A percentile compares a stretch with the other conserved stretches of the same genome.
Conservation (phyloP, 2,797 vertebrate genomes). For the Gymnoscopelus braueri region DNA sequence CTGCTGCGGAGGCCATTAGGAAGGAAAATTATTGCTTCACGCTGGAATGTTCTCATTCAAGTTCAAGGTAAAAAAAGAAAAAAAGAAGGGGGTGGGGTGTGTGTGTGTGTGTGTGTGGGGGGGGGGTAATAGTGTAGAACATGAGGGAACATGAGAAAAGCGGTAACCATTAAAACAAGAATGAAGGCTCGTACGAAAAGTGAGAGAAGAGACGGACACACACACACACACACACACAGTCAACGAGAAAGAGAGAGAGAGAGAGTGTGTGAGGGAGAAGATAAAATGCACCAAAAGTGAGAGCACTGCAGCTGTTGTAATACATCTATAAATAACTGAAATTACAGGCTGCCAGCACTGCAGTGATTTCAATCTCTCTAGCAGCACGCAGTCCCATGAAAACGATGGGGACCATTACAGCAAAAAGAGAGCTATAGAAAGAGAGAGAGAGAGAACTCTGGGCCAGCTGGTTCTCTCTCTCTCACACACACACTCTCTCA, state of each 20-base stretch:
- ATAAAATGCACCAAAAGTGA: conserved; percentile 78
- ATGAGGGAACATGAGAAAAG: conserved; percentile 55
- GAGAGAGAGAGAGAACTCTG: conserved; percentile 59
- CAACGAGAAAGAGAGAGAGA: conserved; percentile 10
- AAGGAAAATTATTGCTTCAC: conserved; percentile 71
- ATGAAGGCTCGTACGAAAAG: conserved; percentile 37
- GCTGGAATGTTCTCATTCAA: conserved; percentile 80
- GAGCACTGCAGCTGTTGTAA: conserved; percentile 82
- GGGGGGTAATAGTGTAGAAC: conserved; percentile 47
- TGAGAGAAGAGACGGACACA: conserved; percentile 2
- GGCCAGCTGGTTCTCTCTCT: conserved; percentile 37
- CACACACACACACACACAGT: too few relatives aligned
- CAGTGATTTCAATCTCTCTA: conserved; percentile 80
- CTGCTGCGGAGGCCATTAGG: conserved; percentile 65
- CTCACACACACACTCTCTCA: conserved; percentile 42
- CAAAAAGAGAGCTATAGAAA: conserved; percentile 10
- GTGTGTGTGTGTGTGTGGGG: background rate
- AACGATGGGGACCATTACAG: conserved; percentile 51
- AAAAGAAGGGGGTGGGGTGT: background rate
- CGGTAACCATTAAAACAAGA: conserved; percentile 47
- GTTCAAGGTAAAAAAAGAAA: conserved; percentile 54
- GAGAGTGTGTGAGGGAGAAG: conserved; percentile 39
- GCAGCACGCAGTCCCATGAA: conserved; percentile 64
- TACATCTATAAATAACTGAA: conserved; percentile 88
- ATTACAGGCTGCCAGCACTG: conserved; percentile 85